phyloP scores from a whole-genome alignment of 2,113 vertebrate genomes.

The mouse (Mus musculus) region DNA sequence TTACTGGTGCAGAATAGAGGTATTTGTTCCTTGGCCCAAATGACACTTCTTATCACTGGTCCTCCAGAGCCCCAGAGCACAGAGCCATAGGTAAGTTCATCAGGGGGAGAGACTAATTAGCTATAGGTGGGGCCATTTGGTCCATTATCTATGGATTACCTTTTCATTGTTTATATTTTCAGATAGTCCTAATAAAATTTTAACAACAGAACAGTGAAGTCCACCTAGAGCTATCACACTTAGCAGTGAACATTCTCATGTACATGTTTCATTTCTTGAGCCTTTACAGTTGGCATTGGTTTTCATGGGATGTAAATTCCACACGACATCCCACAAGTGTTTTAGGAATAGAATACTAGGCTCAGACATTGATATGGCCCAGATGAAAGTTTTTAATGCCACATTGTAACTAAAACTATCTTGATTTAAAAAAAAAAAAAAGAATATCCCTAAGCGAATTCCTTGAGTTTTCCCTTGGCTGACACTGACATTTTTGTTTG shows the following conservation, averaged over 20 bases:
- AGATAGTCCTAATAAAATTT: neutral
- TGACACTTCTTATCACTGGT: neutral
- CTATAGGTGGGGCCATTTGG: neutral
- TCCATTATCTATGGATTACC: constrained; percentile 8
- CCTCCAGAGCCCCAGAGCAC: neutral
- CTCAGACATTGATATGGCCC: neutral
- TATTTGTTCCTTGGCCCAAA: constrained; percentile 17
- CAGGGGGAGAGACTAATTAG: neutral
- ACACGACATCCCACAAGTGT: neutral
- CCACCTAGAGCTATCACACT: neutral
- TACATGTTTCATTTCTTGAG: neutral
- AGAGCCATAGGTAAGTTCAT: neutral
- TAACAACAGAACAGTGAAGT: neutral
- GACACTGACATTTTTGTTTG: neutral
- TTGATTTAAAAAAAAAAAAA: constrained; percentile 31
- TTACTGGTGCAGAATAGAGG: neutral
- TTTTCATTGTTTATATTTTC: constrained; percentile 39
- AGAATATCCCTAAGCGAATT: constrained; percentile 20
- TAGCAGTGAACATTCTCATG: neutral
- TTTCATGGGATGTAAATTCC: neutral
- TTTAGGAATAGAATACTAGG: constrained; percentile 12
- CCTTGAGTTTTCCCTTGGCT: neutral
- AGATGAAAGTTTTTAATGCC: neutral
- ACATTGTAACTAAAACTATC: neutral
- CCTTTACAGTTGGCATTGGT: neutral